phyloP scores from a whole-genome alignment of 2,888 invertebrate species.

The Nasonovia ribisnigri region DNA sequence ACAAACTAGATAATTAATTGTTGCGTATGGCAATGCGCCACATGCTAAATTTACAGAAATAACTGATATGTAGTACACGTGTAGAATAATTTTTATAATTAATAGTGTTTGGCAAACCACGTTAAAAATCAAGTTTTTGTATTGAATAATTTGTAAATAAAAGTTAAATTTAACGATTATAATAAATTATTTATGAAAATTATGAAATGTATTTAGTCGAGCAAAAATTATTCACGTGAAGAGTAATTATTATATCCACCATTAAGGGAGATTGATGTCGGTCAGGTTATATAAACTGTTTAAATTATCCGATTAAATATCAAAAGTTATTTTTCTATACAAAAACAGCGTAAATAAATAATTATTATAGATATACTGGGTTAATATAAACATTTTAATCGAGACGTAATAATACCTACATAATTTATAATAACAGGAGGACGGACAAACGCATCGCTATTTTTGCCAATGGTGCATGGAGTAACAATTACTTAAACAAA shows the following conservation, averaged over 20 bases:
- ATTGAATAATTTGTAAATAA: background rate
- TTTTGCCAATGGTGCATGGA: background rate
- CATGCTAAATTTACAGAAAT: background rate
- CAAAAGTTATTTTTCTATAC: background rate
- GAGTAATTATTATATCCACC: background rate
- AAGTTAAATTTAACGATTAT: background rate
- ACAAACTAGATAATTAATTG: background rate
- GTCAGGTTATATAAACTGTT: background rate
- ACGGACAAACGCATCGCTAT: background rate
- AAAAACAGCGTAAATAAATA: background rate
- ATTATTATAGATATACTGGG: background rate
- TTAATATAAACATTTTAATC: background rate
- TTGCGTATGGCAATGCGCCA: background rate
- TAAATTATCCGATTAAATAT: background rate
- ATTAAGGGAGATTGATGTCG: background rate
- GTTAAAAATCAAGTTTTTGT: background rate
- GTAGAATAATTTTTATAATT: background rate
- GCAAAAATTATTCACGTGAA: background rate
- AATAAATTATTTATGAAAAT: slow-evolving; percentile 11
- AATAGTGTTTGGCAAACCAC: background rate
- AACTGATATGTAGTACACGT: background rate
- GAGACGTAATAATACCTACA: background rate
- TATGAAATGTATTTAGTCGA: background rate
- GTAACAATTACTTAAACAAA: background rate
- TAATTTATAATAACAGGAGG: background rate